Conservation (phyloP, 2,888 invertebrate species). For the Girardia tigrina region DNA sequence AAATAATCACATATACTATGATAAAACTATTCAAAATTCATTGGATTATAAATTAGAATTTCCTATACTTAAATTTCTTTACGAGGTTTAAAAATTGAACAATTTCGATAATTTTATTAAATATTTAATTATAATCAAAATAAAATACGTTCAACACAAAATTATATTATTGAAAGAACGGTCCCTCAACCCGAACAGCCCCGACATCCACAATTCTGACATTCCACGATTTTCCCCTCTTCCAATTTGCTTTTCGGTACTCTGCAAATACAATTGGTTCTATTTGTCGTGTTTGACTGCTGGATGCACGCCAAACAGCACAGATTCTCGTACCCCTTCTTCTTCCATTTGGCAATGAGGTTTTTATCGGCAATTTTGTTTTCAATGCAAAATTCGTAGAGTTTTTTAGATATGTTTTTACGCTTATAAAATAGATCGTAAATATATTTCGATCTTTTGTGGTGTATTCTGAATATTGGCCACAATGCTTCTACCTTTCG, state of each 20-base stretch:
- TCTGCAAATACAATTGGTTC: slow-evolving; percentile 92
- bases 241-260: slow-evolving; percentile 94
- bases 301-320: slow-evolving; percentile 95
- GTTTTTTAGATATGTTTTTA: slow-evolving; percentile 82
- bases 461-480: slow-evolving; percentile 97
- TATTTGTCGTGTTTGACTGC: slow-evolving; percentile 92
- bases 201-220: slow-evolving; percentile 94
- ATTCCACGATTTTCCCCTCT: slow-evolving; percentile 56
- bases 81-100: too few species aligned
- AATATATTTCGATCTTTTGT: slow-evolving; percentile 88
- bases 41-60: too few species aligned
- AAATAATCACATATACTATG: too few species aligned
- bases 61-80: too few species aligned
- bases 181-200: slow-evolving; percentile 91
- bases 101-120: too few species aligned
- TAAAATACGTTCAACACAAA: too few species aligned
- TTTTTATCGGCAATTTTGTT: slow-evolving; percentile 92
- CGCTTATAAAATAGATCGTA: slow-evolving; percentile 86
- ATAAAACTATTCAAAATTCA: too few species aligned
- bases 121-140: too few species aligned
- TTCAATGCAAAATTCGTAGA: slow-evolving; percentile 83
- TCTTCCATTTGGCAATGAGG: slow-evolving; percentile 75
- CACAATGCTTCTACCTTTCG: slow-evolving; percentile 90
- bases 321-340: slow-evolving; percentile 90
- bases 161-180: too few species aligned